Conservation (phyloP, 1,140 invertebrate genomes). For the Metopolophium dirhodum region DNA sequence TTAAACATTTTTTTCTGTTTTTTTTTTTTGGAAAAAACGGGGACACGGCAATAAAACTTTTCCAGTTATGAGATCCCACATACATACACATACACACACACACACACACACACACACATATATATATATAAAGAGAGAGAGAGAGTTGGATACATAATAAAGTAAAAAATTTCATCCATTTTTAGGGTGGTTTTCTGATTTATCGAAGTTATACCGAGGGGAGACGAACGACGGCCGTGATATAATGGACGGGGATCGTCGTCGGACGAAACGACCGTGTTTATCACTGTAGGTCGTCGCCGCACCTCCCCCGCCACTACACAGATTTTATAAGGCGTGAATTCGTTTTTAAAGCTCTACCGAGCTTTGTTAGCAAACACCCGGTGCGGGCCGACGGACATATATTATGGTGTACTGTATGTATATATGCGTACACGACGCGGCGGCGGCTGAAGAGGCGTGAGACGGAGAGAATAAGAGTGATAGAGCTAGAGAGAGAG, state of each 20-base stretch:
- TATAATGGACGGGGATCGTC: background rate
- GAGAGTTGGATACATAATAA: background rate
- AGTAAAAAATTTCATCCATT: background rate
- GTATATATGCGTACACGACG: background rate
- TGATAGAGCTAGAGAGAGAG: background rate
- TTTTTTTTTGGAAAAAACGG: background rate
- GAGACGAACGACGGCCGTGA: background rate
- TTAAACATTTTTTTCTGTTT: background rate
- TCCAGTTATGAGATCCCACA: background rate
- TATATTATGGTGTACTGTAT: background rate
- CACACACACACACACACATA: background rate
- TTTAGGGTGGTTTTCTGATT: background rate
- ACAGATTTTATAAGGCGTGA: conserved; percentile 40
- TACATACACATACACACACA: background rate
- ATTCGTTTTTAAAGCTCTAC: conserved; percentile 54
- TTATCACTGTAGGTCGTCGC: conserved; percentile 37
- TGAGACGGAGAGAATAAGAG: background rate
- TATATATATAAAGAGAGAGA: background rate
- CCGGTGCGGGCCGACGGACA: background rate
- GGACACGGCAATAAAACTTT: background rate
- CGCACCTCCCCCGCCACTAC: background rate
- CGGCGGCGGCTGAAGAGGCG: background rate
- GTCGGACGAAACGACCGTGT: conserved; percentile 20
- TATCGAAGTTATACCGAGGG: background rate
- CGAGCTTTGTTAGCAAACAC: conserved; percentile 54